phyloP scores from a whole-genome alignment of 2,113 vertebrate genomes.

The Narcine bancroftii region DNA sequence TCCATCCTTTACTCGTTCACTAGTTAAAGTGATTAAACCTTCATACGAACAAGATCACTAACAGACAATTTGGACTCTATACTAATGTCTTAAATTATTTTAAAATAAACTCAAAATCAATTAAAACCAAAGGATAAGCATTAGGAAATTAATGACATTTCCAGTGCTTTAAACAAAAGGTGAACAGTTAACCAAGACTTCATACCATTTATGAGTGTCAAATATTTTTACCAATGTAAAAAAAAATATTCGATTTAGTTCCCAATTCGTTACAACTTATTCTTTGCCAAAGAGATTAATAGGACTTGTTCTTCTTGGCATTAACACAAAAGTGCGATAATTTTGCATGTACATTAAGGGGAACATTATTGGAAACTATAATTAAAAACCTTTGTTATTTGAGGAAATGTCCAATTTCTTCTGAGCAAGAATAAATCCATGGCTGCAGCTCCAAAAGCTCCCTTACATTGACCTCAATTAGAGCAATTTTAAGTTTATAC shows the following conservation, averaged over 20 bases:
- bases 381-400: background rate
- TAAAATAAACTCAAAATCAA: background rate
- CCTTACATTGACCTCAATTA: background rate
- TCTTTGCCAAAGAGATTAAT: background rate
- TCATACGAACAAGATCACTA: background rate
- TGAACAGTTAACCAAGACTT: background rate
- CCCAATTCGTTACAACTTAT: background rate
- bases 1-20: background rate
- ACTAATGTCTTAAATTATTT: background rate
- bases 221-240: background rate
- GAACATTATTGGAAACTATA: background rate
- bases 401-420: background rate
- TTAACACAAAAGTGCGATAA: background rate
- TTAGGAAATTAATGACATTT: background rate
- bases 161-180: background rate
- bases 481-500: background rate
- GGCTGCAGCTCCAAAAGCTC: background rate
- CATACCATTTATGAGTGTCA: background rate
- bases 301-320: background rate
- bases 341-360: background rate
- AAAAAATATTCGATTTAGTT: background rate
- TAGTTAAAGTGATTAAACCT: background rate
- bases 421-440: background rate
- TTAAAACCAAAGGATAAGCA: background rate
- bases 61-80: background rate